These are phyloP conservation scores for Sebastes matsubarae DNA, from an alignment of 2,797 vertebrate species.

Conservation along the genomic window DNA sequence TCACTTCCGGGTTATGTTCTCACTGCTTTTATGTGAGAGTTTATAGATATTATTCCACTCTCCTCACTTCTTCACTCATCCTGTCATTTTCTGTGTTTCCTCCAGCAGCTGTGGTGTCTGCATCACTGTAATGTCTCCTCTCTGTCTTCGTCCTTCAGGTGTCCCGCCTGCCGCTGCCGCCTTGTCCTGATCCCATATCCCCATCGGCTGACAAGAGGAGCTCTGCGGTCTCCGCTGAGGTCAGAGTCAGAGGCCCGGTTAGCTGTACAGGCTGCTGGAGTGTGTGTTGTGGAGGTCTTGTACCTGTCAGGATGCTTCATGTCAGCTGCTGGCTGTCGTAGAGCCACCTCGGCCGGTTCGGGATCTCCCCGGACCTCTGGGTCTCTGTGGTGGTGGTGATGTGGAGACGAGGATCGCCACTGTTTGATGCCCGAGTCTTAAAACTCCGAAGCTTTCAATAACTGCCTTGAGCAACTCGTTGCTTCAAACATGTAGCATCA, in stretches of 20 bases:
- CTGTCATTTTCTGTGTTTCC: background rate
- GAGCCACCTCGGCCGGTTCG: background rate
- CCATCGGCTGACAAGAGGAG: slow-evolving; percentile 20
- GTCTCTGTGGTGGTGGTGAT: background rate
- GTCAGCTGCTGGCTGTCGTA: slow-evolving; percentile 3
- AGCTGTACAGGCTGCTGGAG: background rate
- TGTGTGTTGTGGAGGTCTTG: slow-evolving; percentile 2
- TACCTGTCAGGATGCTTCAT: slow-evolving; percentile 25
- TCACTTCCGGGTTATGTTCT: too few species aligned
- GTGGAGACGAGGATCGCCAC: background rate
- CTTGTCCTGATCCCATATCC: slow-evolving; percentile 7
- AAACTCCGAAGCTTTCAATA: background rate
- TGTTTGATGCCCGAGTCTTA: background rate
- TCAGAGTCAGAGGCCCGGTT: slow-evolving; percentile 50
- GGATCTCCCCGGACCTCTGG: background rate
- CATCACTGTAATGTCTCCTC: background rate
- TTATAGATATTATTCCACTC: background rate
- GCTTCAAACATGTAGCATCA: too few species aligned
- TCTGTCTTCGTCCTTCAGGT: slow-evolving; percentile 59
- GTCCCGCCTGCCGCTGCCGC: slow-evolving; percentile 10
- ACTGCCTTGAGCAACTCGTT: background rate
- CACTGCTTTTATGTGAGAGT: too few species aligned
- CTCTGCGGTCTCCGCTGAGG: slow-evolving; percentile 54
- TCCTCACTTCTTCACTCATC: background rate
- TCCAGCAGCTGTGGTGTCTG: background rate